phyloP scores from a whole-genome alignment of 35 echinoderm and acorn worm genomes.

The Heliocidaris tuberculata region DNA sequence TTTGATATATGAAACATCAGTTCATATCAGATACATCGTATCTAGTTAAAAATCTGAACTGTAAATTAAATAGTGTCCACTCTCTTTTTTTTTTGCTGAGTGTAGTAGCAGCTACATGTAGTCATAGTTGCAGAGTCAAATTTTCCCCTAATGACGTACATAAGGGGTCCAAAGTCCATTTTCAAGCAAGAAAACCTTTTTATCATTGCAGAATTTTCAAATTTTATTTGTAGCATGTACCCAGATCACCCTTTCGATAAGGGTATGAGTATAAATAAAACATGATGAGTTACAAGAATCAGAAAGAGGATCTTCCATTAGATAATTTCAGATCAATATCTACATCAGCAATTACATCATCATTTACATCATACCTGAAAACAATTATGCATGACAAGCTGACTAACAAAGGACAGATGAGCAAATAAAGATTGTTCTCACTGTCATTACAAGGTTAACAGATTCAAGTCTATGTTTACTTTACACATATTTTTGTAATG shows the following conservation, averaged over 20 bases:
- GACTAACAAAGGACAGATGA: background rate
- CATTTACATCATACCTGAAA: background rate
- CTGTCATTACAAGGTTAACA: background rate
- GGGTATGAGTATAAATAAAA: background rate
- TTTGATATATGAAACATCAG: too few species aligned
- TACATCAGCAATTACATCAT: background rate
- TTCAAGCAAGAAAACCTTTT: too few species aligned
- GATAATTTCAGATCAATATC: background rate
- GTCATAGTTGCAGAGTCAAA: too few species aligned
- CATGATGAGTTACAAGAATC: background rate
- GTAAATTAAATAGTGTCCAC: too few species aligned
- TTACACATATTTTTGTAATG: background rate
- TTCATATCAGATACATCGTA: too few species aligned
- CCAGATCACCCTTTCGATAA: too few species aligned
- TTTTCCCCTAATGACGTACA: background rate
- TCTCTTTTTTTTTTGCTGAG: too few species aligned
- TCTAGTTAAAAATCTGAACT: too few species aligned
- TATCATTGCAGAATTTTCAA: too few species aligned
- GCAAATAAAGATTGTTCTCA: background rate
- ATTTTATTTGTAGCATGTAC: too few species aligned
- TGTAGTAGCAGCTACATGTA: too few species aligned
- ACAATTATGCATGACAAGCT: background rate
- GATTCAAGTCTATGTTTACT: background rate
- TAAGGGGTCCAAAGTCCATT: background rate
- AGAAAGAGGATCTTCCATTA: background rate